Evolutionary conservation across 2,888 invertebrate species (phyloP).

Genomic region (Acronicta alni): DNA sequence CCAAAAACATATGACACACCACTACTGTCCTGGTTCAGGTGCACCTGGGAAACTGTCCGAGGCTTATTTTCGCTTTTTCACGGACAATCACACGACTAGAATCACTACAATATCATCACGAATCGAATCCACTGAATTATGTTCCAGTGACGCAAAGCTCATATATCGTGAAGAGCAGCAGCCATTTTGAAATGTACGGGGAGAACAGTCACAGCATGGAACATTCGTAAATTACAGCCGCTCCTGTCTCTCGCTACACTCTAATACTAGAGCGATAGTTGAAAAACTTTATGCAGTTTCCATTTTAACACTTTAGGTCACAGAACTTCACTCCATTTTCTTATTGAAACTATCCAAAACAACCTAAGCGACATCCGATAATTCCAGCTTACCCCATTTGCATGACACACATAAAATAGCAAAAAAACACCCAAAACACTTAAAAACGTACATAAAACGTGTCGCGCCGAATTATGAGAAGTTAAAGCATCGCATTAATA

Average conservation of each 20-base stretch:
- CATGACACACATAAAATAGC: slow-evolving; percentile 92
- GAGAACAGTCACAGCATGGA: slow-evolving; percentile 89
- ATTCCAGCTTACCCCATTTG: slow-evolving; percentile 92
- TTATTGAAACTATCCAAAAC: slow-evolving; percentile 88
- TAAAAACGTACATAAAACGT: slow-evolving; percentile 87
- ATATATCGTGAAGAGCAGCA: slow-evolving; percentile 89
- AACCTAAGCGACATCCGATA: slow-evolving; percentile 89
- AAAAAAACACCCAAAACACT: slow-evolving; percentile 89
- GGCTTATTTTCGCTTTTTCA: slow-evolving; percentile 78
- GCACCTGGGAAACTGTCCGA: slow-evolving; percentile 74
- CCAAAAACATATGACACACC: slow-evolving; percentile 89
- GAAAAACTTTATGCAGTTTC: slow-evolving; percentile 81
- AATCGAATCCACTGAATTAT: slow-evolving; percentile 85
- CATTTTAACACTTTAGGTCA: slow-evolving; percentile 84
- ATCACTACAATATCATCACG: slow-evolving; percentile 78
- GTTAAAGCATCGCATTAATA: slow-evolving; percentile 87
- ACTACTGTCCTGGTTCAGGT: slow-evolving; percentile 78
- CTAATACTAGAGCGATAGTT: slow-evolving; percentile 70
- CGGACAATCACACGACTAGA: slow-evolving; percentile 79
- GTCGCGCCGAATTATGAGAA: slow-evolving; percentile 85
- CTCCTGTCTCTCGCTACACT: slow-evolving; percentile 72
- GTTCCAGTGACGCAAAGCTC: slow-evolving; percentile 90
- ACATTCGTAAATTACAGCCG: slow-evolving; percentile 85
- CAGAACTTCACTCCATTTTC: slow-evolving; percentile 85
- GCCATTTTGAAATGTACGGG: slow-evolving; percentile 90